phyloP scores from a whole-genome alignment of 1,140 invertebrate genomes.

The Bombus waltoni region DNA sequence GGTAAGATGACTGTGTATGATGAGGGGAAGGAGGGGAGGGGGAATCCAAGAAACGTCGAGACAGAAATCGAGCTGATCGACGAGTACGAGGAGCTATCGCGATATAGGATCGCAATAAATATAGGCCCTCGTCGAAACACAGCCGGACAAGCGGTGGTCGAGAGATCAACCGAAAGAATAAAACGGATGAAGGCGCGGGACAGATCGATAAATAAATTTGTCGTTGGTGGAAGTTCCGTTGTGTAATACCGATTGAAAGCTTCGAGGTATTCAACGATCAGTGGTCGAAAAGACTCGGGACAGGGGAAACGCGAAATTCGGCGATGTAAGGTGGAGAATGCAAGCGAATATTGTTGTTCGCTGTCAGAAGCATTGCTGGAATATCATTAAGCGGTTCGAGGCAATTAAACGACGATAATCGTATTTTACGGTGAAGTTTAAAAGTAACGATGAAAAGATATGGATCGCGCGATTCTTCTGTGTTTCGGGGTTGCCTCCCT shows the following conservation, averaged over 20 bases:
- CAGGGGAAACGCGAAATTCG: no score
- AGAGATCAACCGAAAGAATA: background rate
- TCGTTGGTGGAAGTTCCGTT: background rate
- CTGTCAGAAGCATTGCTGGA: no score
- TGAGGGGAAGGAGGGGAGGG: constrained; percentile 29
- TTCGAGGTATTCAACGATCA: background rate
- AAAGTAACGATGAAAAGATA: background rate
- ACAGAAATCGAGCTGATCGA: constrained; percentile 22
- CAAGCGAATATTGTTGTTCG: background rate
- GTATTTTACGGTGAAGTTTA: background rate
- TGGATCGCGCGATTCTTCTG: background rate
- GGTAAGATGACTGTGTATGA: background rate
- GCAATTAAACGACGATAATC: background rate
- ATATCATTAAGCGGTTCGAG: no score
- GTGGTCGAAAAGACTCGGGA: no score
- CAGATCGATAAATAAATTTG: constrained; percentile 28
- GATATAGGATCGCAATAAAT: constrained; percentile 63
- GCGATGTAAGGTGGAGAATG: background rate
- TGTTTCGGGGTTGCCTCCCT: no score
- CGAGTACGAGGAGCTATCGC: constrained; percentile 35
- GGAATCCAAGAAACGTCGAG: background rate
- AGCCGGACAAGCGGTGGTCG: constrained; percentile 47
- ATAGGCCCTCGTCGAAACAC: constrained; percentile 39
- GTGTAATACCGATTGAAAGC: background rate
- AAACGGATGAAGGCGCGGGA: background rate